Evolutionary conservation across 2,888 invertebrate species (phyloP).

Genomic region (Agrotis segetum): DNA sequence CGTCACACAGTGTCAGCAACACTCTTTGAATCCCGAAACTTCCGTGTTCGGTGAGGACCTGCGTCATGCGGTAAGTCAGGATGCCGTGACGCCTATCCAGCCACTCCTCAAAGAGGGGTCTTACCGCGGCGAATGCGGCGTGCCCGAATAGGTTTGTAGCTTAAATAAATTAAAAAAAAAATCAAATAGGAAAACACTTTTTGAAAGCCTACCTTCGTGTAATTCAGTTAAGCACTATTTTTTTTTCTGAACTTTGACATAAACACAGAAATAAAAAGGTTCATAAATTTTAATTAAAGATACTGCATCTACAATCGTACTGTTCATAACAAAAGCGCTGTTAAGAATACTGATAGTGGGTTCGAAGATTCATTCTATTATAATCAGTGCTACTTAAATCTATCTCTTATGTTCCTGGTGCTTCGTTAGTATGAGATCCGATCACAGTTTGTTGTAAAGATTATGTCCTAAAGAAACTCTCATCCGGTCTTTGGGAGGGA

Average conservation of each 20-base stretch:
- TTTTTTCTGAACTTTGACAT: neutral
- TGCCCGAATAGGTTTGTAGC: too few species aligned
- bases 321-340: conserved; percentile 67
- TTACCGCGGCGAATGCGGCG: too few species aligned
- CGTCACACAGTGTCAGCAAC: too few species aligned
- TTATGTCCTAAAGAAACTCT: conserved; percentile 88
- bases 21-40: too few species aligned
- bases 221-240: too few species aligned
- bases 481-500: conserved; percentile 85
- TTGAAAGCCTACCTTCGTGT: too few species aligned
- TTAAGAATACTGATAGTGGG: conserved; percentile 73
- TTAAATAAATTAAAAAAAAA: too few species aligned
- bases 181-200: too few species aligned
- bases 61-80: too few species aligned
- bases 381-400: conserved; percentile 85
- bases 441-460: conserved; percentile 90
- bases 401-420: conserved; percentile 81
- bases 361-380: conserved; percentile 72
- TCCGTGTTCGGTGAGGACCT: too few species aligned
- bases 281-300: neutral
- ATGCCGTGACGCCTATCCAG: too few species aligned
- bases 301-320: conserved; percentile 28
- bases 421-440: conserved; percentile 87
- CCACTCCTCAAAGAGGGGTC: too few species aligned
- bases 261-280: neutral